Evolutionary conservation across 2,113 vertebrate genomes (phyloP), one percentile per base, ranked within the genome.

Genomic region (Mormyrus iriodes): DNA sequence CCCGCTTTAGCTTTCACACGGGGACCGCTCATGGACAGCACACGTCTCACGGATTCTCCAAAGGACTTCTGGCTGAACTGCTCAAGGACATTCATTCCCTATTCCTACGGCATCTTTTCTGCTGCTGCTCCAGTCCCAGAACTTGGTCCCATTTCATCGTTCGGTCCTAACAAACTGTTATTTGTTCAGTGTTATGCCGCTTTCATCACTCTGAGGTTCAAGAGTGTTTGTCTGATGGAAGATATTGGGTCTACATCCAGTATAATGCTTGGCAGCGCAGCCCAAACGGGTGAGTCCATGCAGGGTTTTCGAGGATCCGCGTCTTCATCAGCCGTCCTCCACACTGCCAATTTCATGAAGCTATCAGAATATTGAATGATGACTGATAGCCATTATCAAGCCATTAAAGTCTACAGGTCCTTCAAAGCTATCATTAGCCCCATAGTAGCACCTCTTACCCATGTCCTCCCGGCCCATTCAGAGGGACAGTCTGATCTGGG

Each of bases 301-400:
- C n/a, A 24, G n/a, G 73, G 31, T 42, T 79, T 79, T 39, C 31
- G 73, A 79, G 13, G 35, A 35, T 79, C 17, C 31, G 1, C 17
- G 52, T n/a, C n/a, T n/a, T 17, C 52, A 15, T 53, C 52, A 53
- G 52, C 52, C 6, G 35, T 79, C 35, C 61, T 69, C 27, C 61
- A 69, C 61, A 31, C 61, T 31, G n/a, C 10, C n/a, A n/a, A n/a
- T 69, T 69, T 31, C 27, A 69, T 31, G 27, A 27, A 31, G n/a
- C 61, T 69, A 31, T 69, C 61, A 69, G n/a, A 10, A 69, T 69
- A 69, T 31, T 69, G 61, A 69, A 69, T 39, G 73, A 79, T 19
- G 31, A 79, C 73, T 79, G 73, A 79, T 79, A 79, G 73, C 73
- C 35, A 79, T 79, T 35, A 79, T 79, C 73, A 79, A 79, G 73